Evolutionary conservation across 2,888 invertebrate species (phyloP), one percentile per base, ranked within the genome.

Genomic region (Caenorhabditis imperialis): DNA sequence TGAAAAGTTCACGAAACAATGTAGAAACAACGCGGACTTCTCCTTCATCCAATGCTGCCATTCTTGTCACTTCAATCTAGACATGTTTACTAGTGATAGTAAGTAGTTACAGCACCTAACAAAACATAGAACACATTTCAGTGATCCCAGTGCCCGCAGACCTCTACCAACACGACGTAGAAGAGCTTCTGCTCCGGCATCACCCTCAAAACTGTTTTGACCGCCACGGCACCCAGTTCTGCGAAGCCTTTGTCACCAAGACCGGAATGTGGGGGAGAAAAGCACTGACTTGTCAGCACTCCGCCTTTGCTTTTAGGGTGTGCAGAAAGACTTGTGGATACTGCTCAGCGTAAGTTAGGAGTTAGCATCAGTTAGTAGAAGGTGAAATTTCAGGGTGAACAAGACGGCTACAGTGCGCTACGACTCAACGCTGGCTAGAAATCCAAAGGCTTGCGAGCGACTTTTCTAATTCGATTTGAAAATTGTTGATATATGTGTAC

Each of bases 11-110:
- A 58, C 78, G n/a, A 69, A 54, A 33, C 78, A 75, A 22, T 85
- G 85, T 53, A 76, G 84, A 42, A 74, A 47, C 10, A 83, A 84
- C 30, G 72, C 83, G 12, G 85, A 85, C 54, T 84, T 84, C 62
- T 78, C 79, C 23, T 84, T 85, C 62, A 79, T 85, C 23, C 85
- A 85, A 61, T 85, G 85, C 37, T 85, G 85, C 37, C 76, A 79
- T 45, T 77, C 78, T n/a, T 85, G 85, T 35, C 84, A 85, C 44
- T 84, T 85, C 74, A 81, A 78, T 38, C 45, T 61, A 8, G 82
- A 82, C 50, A 58, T 78, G 40, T 81, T 78, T 73, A 77, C 79
- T n/a, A 69, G 67, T 44, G 44, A 69, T 10, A 60, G 81, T 79
- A 42, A 53, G n/a, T n/a, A n/a, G 60, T 60, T 20, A 40, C n/a